phyloP scores from a whole-genome alignment of 2,888 invertebrate species.

The Drosophila lutescens region DNA sequence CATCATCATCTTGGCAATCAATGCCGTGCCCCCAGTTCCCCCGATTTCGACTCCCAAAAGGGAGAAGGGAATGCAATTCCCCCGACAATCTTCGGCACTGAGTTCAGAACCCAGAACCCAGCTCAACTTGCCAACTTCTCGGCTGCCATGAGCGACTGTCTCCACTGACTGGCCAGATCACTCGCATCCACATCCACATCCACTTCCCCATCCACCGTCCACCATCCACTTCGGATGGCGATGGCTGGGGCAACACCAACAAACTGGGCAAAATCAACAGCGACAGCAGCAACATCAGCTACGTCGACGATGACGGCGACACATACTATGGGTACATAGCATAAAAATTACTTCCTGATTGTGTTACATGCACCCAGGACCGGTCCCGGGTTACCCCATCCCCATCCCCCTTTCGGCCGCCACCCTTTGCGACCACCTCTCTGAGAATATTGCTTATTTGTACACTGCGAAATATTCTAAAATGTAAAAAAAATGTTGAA shows the following conservation, averaged over 20 bases:
- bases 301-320: constrained; percentile 55
- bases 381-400: constrained; percentile 37
- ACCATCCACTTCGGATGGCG: background rate
- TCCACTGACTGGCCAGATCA: constrained; percentile 60
- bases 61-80: constrained; percentile 53
- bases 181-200: constrained; percentile 39
- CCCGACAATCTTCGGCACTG: constrained; percentile 52
- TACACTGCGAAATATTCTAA: background rate
- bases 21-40: constrained; percentile 14
- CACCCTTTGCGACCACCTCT: constrained; percentile 16
- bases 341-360: constrained; percentile 78
- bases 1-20: constrained; percentile 52
- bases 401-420: constrained; percentile 1
- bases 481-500: background rate
- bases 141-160: constrained; percentile 53
- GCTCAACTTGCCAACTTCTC: constrained; percentile 19
- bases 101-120: constrained; percentile 11
- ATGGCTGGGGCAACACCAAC: constrained; percentile 9
- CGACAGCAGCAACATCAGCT: constrained; percentile 17
- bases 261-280: constrained; percentile 22
- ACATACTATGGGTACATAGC: constrained; percentile 62
- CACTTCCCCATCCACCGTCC: constrained; percentile 5
- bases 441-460: constrained; percentile 38
- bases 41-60: constrained; percentile 21
- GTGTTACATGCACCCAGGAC: constrained; percentile 56